A percentile compares a stretch with the other conserved stretches of the same genome.
Conservation (phyloP, 2,888 invertebrate species). For the Stenodema calcarata region DNA sequence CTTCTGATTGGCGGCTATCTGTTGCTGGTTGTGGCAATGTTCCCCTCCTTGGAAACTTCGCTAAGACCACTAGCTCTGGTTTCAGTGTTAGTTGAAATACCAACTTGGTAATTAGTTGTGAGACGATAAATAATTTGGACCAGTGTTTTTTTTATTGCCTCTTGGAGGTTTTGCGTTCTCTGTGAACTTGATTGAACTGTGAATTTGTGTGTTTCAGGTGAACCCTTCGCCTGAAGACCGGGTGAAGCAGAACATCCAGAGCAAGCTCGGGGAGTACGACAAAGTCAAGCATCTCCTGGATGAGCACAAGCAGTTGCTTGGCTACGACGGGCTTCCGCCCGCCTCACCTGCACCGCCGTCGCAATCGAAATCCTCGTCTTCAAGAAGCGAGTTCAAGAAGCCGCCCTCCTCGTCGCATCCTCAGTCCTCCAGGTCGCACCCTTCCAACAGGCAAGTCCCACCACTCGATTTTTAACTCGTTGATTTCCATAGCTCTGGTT, state of each 20-base stretch:
- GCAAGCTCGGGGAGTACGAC: constrained; percentile 74
- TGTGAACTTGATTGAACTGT: neutral
- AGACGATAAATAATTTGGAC: too few relatives aligned
- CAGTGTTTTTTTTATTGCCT: too few relatives aligned
- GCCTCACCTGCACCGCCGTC: constrained; percentile 57
- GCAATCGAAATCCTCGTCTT: constrained; percentile 54
- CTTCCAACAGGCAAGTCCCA: neutral
- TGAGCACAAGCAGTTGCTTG: constrained; percentile 62
- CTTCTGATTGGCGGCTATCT: too few relatives aligned
- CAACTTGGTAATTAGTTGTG: too few relatives aligned
- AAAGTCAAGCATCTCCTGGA: constrained; percentile 69
- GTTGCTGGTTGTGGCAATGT: too few relatives aligned
- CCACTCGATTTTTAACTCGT: too few relatives aligned
- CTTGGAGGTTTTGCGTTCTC: too few relatives aligned
- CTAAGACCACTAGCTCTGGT: too few relatives aligned
- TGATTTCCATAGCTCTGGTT: too few relatives aligned
- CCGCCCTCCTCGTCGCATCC: constrained; percentile 65
- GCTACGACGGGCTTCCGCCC: constrained; percentile 73
- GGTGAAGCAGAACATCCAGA: constrained; percentile 75
- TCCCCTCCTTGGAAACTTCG: too few relatives aligned
- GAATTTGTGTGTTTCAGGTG: constrained; percentile 66
- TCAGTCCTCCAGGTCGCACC: constrained; percentile 60
- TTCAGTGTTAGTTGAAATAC: too few relatives aligned
- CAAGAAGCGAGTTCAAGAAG: constrained; percentile 67
- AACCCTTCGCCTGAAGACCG: constrained; percentile 68